Conservation (phyloP, 2,888 invertebrate species). For the Caenorhabditis sp. region DNA sequence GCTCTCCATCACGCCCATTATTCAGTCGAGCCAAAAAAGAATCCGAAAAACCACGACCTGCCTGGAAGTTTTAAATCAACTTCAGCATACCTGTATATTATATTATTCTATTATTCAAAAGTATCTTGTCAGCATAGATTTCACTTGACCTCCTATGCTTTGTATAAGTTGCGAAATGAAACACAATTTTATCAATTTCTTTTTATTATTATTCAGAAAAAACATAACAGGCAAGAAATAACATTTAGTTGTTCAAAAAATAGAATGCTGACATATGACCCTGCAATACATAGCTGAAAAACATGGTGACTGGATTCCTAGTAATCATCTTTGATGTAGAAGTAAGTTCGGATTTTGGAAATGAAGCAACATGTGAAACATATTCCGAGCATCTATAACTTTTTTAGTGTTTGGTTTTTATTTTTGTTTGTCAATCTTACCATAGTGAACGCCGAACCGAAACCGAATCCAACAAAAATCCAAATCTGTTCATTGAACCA, state of each 20-base stretch:
- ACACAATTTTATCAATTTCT: no score
- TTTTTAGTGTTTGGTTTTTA: not conserved
- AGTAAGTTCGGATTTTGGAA: slow-evolving; percentile 25
- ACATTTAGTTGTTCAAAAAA: not conserved
- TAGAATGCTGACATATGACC: not conserved
- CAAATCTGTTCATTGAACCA: slow-evolving; percentile 61
- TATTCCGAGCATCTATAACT: slow-evolving; percentile 57
- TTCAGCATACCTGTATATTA: slow-evolving; percentile 16
- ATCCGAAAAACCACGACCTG: slow-evolving; percentile 57
- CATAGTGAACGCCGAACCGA: slow-evolving; percentile 55
- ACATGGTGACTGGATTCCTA: not conserved
- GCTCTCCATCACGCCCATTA: slow-evolving; percentile 61
- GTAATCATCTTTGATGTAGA: slow-evolving; percentile 34
- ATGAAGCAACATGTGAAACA: slow-evolving; percentile 23
- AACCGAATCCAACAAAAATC: slow-evolving; percentile 59
- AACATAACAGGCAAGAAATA: slow-evolving; percentile 20
- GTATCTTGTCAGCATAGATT: not conserved
- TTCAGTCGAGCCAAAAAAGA: slow-evolving; percentile 59
- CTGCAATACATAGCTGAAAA: not conserved
- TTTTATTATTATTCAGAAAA: no score
- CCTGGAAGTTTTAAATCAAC: slow-evolving; percentile 64
- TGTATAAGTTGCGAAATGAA: not conserved
- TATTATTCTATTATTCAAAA: slow-evolving; percentile 4
- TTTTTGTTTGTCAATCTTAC: slow-evolving; percentile 18
- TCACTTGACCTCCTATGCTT: not conserved